phyloP scores from a whole-genome alignment of 2,888 invertebrate genomes.

The Sthenelais limicola region DNA sequence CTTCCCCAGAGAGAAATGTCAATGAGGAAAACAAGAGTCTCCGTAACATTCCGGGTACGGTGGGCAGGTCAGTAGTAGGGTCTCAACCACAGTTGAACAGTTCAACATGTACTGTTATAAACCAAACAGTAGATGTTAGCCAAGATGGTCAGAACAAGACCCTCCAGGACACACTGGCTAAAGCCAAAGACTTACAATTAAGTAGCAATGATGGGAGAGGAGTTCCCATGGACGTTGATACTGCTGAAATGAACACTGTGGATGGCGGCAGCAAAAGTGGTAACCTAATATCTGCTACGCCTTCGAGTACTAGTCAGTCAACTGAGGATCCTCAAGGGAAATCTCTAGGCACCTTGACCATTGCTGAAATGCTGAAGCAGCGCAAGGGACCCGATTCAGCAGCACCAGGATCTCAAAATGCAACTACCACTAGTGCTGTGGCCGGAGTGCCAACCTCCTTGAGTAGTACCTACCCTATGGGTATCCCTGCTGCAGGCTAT shows the following conservation, averaged over 20 bases:
- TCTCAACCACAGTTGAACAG: conserved; percentile 10
- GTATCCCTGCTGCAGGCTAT: conserved; percentile 16
- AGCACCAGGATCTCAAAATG: not conserved
- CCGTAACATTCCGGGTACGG: conserved; percentile 11
- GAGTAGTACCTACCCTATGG: conserved; percentile 1
- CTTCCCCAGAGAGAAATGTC: not conserved
- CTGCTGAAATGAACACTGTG: not conserved
- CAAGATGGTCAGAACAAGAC: too few species aligned
- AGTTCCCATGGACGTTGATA: conserved; percentile 20
- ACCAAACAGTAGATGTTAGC: too few species aligned
- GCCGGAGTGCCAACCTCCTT: not conserved
- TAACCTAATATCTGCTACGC: too few species aligned
- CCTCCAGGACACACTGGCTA: too few species aligned
- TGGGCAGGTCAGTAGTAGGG: conserved; percentile 31
- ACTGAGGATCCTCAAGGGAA: not conserved
- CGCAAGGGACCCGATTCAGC: not conserved
- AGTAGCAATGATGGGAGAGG: not conserved
- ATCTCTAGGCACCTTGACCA: conserved; percentile 15
- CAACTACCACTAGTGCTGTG: not conserved
- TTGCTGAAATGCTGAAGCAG: conserved; percentile 35
- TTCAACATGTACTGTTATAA: too few species aligned
- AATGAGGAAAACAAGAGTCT: not conserved
- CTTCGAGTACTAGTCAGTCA: conserved; percentile 5
- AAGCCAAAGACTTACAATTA: too few species aligned
- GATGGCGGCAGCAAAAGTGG: not conserved